These are phyloP conservation scores for Aldrovandia affinis DNA, from an alignment of 2,797 vertebrate species.

Conservation along the genomic window DNA sequence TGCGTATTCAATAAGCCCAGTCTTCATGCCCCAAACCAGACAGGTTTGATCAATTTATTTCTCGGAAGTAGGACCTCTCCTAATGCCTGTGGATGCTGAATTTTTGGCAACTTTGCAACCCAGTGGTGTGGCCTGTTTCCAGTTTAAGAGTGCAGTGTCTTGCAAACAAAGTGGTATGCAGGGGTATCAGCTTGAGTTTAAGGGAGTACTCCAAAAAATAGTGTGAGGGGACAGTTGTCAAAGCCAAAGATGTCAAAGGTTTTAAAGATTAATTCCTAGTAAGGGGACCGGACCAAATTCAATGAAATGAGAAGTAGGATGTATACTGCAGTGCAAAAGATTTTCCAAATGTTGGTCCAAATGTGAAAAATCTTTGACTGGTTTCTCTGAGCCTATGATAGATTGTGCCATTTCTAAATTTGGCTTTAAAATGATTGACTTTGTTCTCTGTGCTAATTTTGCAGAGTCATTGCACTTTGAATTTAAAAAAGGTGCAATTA, in stretches of 20 bases:
- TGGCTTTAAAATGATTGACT: not conserved
- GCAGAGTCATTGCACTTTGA: not conserved
- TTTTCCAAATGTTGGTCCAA: not conserved
- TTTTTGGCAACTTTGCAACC: not conserved
- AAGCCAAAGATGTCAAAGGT: too few species aligned
- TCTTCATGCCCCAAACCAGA: too few species aligned
- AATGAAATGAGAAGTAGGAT: too few species aligned
- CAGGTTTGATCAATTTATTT: too few species aligned
- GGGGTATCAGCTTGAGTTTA: not conserved
- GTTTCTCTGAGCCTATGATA: not conserved
- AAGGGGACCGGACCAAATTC: not conserved
- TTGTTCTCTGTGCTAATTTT: not conserved
- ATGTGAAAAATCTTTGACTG: not conserved
- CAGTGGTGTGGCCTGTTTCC: not conserved
- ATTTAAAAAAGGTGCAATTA: not conserved
- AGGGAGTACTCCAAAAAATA: not conserved
- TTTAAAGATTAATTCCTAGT: not conserved
- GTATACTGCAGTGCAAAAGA: not conserved
- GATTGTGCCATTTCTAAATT: not conserved
- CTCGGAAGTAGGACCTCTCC: not conserved
- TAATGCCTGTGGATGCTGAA: not conserved
- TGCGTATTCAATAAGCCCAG: too few species aligned
- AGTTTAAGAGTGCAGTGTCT: not conserved
- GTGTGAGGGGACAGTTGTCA: too few species aligned
- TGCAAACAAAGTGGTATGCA: not conserved